phyloP scores from a whole-genome alignment of 2,113 vertebrate genomes.

The Nothobranchius furzeri region DNA sequence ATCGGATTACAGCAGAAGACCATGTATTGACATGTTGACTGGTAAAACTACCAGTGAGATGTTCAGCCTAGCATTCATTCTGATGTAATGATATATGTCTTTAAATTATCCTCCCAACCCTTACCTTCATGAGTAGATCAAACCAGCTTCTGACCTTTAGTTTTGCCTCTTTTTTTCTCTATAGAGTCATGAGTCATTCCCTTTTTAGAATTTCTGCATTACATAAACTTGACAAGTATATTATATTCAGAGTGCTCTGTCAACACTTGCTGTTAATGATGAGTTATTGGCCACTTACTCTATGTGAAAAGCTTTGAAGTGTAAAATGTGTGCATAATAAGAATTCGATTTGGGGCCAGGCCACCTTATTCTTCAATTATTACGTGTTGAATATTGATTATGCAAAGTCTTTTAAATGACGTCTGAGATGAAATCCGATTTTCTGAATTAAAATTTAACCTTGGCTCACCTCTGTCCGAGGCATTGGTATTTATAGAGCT shows the following conservation, averaged over 20 bases:
- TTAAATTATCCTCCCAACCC: not conserved
- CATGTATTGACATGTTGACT: conserved; percentile 1
- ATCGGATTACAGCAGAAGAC: not conserved
- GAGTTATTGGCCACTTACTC: conserved; percentile 53
- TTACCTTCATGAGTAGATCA: conserved; percentile 10
- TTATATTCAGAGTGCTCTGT: conserved; percentile 35
- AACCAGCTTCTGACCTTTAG: conserved; percentile 41
- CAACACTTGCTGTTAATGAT: conserved; percentile 31
- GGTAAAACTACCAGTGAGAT: not conserved
- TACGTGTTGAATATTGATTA: conserved; percentile 52
- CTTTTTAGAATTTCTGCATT: conserved; percentile 16
- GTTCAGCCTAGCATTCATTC: not conserved
- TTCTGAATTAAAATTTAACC: conserved; percentile 18
- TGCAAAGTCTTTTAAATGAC: conserved; percentile 42
- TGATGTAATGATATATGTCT: conserved; percentile 12
- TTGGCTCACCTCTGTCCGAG: not conserved
- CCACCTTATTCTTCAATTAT: conserved; percentile 19
- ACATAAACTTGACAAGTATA: conserved; percentile 28
- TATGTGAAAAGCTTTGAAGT: conserved; percentile 37
- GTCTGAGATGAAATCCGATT: conserved; percentile 28
- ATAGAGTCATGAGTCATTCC: not conserved
- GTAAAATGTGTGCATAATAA: conserved; percentile 41
- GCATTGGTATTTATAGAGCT: conserved; percentile 5
- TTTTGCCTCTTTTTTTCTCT: not conserved
- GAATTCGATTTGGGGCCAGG: conserved; percentile 32